A percentile compares a stretch with the other conserved stretches of the same genome.
phyloP scores from a whole-genome alignment of 2,113 vertebrate genomes.

The Charadrius vociferus region DNA sequence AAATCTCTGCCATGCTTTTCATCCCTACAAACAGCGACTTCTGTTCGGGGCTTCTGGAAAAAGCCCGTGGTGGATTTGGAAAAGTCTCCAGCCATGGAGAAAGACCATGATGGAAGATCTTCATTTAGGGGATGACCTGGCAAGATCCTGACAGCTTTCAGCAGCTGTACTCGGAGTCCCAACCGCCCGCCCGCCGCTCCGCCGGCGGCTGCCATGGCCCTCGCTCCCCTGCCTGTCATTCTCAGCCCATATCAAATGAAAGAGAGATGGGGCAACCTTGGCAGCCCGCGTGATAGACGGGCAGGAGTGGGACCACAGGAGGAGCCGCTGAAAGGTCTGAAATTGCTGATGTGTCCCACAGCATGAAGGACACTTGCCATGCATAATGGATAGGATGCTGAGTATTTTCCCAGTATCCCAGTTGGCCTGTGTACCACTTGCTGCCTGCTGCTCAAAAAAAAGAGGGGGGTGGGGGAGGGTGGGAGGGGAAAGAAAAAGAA shows the following conservation, averaged over 20 bases:
- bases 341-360: slow-evolving; percentile 27
- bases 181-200: not conserved
- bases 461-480: rapidly evolving
- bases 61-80: not conserved
- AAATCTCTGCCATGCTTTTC: not conserved
- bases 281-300: not conserved
- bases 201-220: not conserved
- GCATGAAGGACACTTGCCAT: slow-evolving; percentile 31
- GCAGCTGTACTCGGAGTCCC: not conserved
- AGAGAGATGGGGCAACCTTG: slow-evolving; percentile 3
- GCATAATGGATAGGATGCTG: slow-evolving; percentile 5
- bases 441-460: not conserved
- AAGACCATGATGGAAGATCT: slow-evolving; percentile 16
- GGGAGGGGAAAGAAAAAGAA: no score
- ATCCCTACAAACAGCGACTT: not conserved
- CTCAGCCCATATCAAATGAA: slow-evolving; percentile 36
- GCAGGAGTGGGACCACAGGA: slow-evolving; percentile 35
- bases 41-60: not conserved
- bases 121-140: not conserved
- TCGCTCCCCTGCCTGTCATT: slow-evolving; percentile 8
- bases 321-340: slow-evolving; percentile 50
- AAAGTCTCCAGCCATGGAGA: slow-evolving; percentile 8
- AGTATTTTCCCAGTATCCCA: slow-evolving; percentile 7
- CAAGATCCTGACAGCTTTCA: slow-evolving; percentile 18
- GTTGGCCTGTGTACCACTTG: not conserved